Base-by-base conservation (phyloP, 2,888 invertebrate genomes). In the Amphiduros pacificus region DNA sequence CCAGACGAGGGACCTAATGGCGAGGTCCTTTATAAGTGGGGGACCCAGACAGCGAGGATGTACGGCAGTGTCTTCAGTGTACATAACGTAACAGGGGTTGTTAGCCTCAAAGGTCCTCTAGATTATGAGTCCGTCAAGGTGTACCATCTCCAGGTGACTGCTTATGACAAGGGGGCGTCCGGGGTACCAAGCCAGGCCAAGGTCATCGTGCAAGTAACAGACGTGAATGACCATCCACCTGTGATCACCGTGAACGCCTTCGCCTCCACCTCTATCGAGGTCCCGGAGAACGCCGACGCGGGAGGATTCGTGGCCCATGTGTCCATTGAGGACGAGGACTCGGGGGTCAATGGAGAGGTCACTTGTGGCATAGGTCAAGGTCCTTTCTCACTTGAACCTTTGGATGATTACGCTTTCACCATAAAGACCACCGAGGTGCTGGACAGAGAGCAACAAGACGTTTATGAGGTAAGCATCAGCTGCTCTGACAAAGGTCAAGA, bases 201-300 rank as follows among this genome's bases (percentile, higher is more conserved):
- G 32, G 58, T 58, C 24, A 49, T 58, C 36, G 28, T 58, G 22
- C 2, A 24, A 24, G 58, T 58, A n/a, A 24, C 14, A 26, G 58
- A 58, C 27, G 50, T 58, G 14, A 58, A 58, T 31, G 58, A 58
- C 51, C 58, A 58, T 26, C 20, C 49, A 9, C 58, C 58, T 1
- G 26, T 17, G 24, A 58, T 58, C 29, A 14, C 24, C 1, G 58
- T 58, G 2, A 58, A 58, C 20, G 49, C 58, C 2, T 36, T 65
- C 3, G 55, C 58, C 1, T 49, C 14, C 17, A 51, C 58, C 9
- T 49, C 50, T 2, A 51, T 31, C 17, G 58, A 55, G 20, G 55
- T 65, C 20, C 62, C 64, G 6, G 68, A 68, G 29, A 63, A 63
- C 24, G 22, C 61, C 26, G 57, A 57, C 5, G 50, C 58, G 2